Percentiles rank a stretch among this genome's conserved stretches.
Conservation (phyloP, 2,113 vertebrate genomes). For the Malurus elegans region DNA sequence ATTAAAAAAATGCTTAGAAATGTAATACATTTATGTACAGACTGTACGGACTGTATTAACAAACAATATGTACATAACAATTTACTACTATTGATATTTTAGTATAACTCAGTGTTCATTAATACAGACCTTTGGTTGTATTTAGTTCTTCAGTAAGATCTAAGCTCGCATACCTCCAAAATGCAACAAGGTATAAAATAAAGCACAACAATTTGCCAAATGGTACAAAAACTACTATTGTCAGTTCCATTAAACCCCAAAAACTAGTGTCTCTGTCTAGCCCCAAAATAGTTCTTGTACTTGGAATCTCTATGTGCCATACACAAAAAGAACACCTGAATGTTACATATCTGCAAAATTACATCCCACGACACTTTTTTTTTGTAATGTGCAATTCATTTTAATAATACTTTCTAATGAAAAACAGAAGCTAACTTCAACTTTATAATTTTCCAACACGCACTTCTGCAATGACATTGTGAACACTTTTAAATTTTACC, state of each 20-base stretch:
- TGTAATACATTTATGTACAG: constrained; percentile 76
- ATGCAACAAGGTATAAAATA: constrained; percentile 70
- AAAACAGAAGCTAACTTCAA: constrained; percentile 57
- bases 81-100: constrained; percentile 48
- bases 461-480: constrained; percentile 48
- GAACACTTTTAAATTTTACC: constrained; percentile 66
- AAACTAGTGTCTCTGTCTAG: constrained; percentile 73
- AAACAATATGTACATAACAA: constrained; percentile 75
- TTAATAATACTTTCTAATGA: constrained; percentile 55
- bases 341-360: constrained; percentile 70
- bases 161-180: constrained; percentile 57
- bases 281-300: constrained; percentile 75
- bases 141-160: constrained; percentile 58
- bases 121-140: constrained; percentile 77
- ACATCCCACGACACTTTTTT: constrained; percentile 57
- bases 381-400: constrained; percentile 65
- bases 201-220: constrained; percentile 62
- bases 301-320: constrained; percentile 72
- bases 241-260: constrained; percentile 67
- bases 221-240: constrained; percentile 73
- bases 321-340: constrained; percentile 65
- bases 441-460: constrained; percentile 50
- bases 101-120: constrained; percentile 71
- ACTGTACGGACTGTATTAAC: constrained; percentile 68
- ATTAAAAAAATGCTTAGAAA: constrained; percentile 83